Conservation (phyloP, 2,113 vertebrate species). For the Calcarius ornatus region DNA sequence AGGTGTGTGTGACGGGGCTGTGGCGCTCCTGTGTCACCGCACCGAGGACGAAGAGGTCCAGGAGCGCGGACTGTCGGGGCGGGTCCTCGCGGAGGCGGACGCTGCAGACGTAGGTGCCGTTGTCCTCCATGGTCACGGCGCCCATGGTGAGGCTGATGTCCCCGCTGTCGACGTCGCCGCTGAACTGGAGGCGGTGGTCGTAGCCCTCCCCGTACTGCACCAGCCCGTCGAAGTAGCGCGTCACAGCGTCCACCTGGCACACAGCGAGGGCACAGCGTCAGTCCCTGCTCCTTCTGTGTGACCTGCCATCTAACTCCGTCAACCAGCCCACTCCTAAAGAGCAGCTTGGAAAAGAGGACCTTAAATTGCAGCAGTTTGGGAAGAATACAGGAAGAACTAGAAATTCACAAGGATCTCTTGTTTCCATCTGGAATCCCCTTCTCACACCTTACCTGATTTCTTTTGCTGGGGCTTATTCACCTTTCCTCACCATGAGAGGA, state of each 20-base stretch:
- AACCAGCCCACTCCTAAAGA: not conserved
- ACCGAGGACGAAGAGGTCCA: slow-evolving; percentile 84
- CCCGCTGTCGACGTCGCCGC: fast-evolving
- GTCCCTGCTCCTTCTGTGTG: not conserved
- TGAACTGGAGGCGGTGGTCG: slow-evolving; percentile 54
- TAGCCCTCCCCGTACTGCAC: slow-evolving; percentile 51
- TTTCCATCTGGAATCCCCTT: not conserved
- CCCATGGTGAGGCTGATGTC: slow-evolving; percentile 70
- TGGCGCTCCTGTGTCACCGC: not conserved
- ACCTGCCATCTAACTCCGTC: fast-evolving
- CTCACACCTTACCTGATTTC: not conserved
- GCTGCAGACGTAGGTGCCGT: slow-evolving; percentile 72
- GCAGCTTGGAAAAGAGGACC: not conserved
- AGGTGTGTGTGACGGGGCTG: not conserved
- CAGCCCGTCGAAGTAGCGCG: not conserved
- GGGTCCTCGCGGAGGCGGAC: slow-evolving; percentile 69
- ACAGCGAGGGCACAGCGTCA: not conserved
- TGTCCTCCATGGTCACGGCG: slow-evolving; percentile 79
- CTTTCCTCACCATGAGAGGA: not conserved
- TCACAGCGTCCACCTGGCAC: slow-evolving; percentile 66
- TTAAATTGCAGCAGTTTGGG: not conserved
- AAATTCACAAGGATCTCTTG: not conserved
- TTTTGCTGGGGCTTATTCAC: not conserved
- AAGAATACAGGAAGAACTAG: not conserved
- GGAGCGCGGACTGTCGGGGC: not conserved